Evolutionary conservation across 1,140 invertebrate genomes (phyloP).

Genomic region (Oryctes rhinoceros): DNA sequence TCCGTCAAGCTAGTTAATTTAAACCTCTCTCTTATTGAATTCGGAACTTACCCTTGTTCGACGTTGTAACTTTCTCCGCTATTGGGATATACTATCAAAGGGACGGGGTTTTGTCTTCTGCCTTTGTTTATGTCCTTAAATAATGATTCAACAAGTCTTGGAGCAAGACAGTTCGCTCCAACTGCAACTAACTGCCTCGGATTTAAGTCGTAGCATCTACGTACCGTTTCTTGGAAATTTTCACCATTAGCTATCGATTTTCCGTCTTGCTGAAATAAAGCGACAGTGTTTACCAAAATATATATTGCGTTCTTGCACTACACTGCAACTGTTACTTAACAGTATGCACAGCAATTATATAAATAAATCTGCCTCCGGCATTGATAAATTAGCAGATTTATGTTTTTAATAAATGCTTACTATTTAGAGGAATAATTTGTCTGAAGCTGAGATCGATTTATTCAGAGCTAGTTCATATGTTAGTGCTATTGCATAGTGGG

Average conservation of each 20-base stretch:
- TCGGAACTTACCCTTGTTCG: slow-evolving; percentile 64
- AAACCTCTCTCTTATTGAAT: slow-evolving; percentile 8
- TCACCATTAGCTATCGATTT: slow-evolving; percentile 78
- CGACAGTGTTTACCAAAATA: background rate
- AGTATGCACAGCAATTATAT: background rate
- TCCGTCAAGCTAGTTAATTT: slow-evolving; percentile 1
- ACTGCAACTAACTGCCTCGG: slow-evolving; percentile 78
- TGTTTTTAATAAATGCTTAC: no score
- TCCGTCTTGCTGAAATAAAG: slow-evolving; percentile 65
- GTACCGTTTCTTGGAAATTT: slow-evolving; percentile 67
- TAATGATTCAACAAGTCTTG: slow-evolving; percentile 66
- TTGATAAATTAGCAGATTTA: background rate
- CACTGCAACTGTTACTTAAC: background rate
- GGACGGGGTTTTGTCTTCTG: slow-evolving; percentile 64
- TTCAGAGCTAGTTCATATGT: no score
- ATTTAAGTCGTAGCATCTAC: slow-evolving; percentile 70
- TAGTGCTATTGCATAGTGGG: no score
- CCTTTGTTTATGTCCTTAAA: slow-evolving; percentile 67
- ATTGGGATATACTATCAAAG: slow-evolving; percentile 81
- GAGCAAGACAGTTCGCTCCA: slow-evolving; percentile 86
- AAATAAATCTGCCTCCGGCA: background rate
- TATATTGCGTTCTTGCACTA: background rate
- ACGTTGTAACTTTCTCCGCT: slow-evolving; percentile 76
- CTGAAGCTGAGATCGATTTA: no score
- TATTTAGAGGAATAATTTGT: no score